Evolutionary conservation across 2,113 vertebrate genomes (phyloP).

Genomic region (Dunckerocampus dactyliophorus): DNA sequence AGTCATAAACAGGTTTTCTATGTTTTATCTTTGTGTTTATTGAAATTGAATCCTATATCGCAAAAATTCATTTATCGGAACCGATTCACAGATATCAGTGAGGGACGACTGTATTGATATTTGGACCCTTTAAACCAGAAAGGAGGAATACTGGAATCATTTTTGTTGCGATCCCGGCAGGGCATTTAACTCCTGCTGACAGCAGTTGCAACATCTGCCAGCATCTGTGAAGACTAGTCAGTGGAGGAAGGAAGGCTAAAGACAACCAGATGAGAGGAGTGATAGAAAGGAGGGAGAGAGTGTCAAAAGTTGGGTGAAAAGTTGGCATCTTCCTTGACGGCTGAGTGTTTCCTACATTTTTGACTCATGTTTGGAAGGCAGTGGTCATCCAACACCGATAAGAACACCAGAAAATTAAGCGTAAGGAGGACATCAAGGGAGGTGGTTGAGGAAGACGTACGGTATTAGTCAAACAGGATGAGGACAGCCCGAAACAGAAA

Average conservation of each 20-base stretch:
- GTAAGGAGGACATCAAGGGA: slow-evolving; percentile 23
- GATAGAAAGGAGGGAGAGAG: slow-evolving; percentile 16
- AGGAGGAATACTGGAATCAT: neutral
- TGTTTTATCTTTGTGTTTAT: no score
- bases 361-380: neutral
- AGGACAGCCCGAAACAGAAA: slow-evolving; percentile 53
- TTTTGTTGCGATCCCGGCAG: slow-evolving; percentile 8
- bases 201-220: slow-evolving; percentile 37
- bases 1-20: no score
- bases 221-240: slow-evolving; percentile 6
- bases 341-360: neutral
- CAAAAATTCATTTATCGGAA: no score
- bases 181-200: slow-evolving; percentile 15
- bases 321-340: neutral
- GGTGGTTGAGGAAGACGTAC: slow-evolving; percentile 22
- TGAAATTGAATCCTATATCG: no score
- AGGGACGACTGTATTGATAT: no score
- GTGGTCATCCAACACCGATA: neutral
- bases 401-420: slow-evolving; percentile 9
- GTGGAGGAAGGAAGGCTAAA: slow-evolving; percentile 3
- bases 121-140: no score
- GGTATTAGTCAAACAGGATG: slow-evolving; percentile 30
- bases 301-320: neutral
- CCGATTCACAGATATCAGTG: no score
- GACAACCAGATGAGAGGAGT: slow-evolving; percentile 17